phyloP scores from a whole-genome alignment of 2,888 invertebrate species.

The Allacma fusca region DNA sequence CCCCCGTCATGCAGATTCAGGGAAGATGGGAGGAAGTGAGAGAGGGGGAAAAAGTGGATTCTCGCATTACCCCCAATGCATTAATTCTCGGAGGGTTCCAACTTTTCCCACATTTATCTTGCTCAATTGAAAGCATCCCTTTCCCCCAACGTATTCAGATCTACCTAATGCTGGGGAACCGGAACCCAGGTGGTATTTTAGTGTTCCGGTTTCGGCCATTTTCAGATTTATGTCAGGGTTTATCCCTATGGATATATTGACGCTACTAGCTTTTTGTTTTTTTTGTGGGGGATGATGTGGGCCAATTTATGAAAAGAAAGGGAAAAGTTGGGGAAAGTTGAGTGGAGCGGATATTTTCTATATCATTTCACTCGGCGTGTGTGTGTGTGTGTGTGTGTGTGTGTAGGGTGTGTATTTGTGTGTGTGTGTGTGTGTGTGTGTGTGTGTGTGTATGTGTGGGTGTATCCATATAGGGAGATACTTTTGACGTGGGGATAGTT shows the following conservation, averaged over 20 bases:
- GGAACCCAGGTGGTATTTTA: constrained; percentile 11
- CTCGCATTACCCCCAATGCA: neutral
- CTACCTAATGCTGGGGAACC: neutral
- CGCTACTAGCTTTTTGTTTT: constrained; percentile 3
- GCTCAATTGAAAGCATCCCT: neutral
- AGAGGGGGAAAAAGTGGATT: neutral
- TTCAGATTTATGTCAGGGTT: constrained; percentile 13
- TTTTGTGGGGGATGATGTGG: neutral
- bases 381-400: too few species aligned
- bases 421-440: too few species aligned
- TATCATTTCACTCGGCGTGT: too few species aligned
- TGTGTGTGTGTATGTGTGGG: too few species aligned
- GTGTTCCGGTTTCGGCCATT: constrained; percentile 6
- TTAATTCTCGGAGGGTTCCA: neutral
- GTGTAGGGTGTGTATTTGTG: too few species aligned
- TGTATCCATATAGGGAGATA: too few species aligned
- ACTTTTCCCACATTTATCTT: neutral
- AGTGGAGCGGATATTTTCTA: neutral
- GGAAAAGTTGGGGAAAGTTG: constrained; percentile 14
- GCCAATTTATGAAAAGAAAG: neutral
- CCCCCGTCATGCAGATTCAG: too few species aligned
- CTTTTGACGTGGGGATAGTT: too few species aligned
- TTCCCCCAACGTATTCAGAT: neutral
- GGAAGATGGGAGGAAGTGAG: too few species aligned
- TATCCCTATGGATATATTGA: neutral